Evolutionary conservation across 2,797 vertebrate species (phyloP).

Genomic region (Helicolenus hilgendorfi): DNA sequence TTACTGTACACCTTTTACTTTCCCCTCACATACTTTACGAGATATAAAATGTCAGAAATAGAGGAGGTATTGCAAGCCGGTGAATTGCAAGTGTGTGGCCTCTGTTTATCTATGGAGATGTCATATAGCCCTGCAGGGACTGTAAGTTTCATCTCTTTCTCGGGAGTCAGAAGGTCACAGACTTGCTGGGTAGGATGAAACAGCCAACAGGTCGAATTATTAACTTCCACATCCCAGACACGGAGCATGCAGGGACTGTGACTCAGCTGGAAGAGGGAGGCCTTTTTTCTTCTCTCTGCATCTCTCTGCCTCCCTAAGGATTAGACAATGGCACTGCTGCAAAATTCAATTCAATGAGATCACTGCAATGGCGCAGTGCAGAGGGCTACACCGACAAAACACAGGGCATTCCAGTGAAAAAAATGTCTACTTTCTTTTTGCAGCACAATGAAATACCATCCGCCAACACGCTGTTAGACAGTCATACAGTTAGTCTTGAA

Average conservation of each 20-base stretch:
- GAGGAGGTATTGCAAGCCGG: background rate
- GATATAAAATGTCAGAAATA: background rate
- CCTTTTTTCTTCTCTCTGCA: slow-evolving; percentile 25
- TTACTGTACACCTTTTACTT: background rate
- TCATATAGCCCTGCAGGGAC: slow-evolving; percentile 4
- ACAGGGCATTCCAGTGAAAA: background rate
- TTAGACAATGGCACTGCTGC: background rate
- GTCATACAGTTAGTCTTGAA: background rate
- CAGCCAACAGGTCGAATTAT: slow-evolving; percentile 45
- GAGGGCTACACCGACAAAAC: background rate
- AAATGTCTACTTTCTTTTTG: background rate
- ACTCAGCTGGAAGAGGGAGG: slow-evolving; percentile 14
- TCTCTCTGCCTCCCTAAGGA: background rate
- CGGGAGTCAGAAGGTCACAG: slow-evolving; percentile 53
- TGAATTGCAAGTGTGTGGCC: background rate
- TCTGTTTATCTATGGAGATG: slow-evolving; percentile 24
- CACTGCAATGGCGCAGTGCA: background rate
- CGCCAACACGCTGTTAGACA: background rate
- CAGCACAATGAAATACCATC: background rate
- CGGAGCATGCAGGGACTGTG: slow-evolving; percentile 5
- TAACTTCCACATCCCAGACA: slow-evolving; percentile 41
- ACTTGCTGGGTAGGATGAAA: slow-evolving; percentile 40
- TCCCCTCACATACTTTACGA: background rate
- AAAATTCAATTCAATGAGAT: background rate
- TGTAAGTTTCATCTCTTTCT: slow-evolving; percentile 35